phyloP scores from a whole-genome alignment of 2,888 invertebrate species.

The Eupithecia subfuscata region DNA sequence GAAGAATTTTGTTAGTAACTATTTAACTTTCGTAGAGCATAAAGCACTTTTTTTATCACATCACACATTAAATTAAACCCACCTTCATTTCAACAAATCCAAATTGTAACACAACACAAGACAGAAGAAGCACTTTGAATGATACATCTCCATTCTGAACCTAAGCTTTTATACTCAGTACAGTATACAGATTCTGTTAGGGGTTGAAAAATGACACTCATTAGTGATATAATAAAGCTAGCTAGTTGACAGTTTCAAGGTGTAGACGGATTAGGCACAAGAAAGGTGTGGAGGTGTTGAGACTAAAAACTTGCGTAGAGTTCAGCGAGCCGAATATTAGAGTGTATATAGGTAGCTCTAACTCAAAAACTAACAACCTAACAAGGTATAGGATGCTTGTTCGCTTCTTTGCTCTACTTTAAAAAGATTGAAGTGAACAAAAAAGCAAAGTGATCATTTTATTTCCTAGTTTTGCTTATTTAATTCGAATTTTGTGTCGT shows the following conservation, averaged over 20 bases:
- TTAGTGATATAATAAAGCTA: conserved; percentile 70
- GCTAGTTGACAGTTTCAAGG: conserved; percentile 72
- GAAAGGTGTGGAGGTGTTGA: conserved; percentile 51
- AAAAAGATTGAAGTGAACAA: no score
- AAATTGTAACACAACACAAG: conserved; percentile 26
- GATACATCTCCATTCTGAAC: conserved; percentile 50
- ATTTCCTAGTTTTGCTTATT: no score
- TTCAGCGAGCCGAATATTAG: background rate
- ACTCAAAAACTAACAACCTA: no score
- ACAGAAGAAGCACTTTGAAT: conserved; percentile 35
- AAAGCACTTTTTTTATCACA: background rate
- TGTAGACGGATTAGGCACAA: conserved; percentile 51
- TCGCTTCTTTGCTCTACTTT: no score
- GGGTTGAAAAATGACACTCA: conserved; percentile 74
- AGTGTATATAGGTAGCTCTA: background rate
- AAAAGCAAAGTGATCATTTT: no score
- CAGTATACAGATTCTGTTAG: conserved; percentile 46
- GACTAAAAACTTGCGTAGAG: background rate
- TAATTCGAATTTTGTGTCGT: no score
- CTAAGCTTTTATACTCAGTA: conserved; percentile 67
- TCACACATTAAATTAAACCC: conserved; percentile 10
- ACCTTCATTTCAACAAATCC: conserved; percentile 52
- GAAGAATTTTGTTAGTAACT: background rate
- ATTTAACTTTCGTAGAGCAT: background rate
- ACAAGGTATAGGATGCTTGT: no score